Evolutionary conservation across 2,797 vertebrate species (phyloP), one percentile per base, ranked within the genome.

Genomic region (Nyctalus aviator): DNA sequence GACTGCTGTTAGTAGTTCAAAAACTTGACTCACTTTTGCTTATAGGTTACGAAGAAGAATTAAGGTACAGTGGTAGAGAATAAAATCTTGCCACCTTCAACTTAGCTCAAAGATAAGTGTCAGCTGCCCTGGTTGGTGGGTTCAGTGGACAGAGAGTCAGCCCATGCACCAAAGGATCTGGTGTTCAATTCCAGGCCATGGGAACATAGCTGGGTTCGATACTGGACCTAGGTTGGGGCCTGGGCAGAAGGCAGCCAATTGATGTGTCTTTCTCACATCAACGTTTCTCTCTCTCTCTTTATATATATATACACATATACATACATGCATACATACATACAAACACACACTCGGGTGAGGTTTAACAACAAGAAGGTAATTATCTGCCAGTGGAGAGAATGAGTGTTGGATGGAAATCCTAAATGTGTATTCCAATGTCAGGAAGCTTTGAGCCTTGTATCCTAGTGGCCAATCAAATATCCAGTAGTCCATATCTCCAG

Each of bases 1-100:
- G 84, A 96, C 73, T 86, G 41, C 30, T 83, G 57, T 57, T 96
- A 53, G 79, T 95, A 86, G 53, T 93, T 84, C 93, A 94, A 86
- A 97, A 95, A 81, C 64, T 90, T 83, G 57, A 71, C 72, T 84
- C 21, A 32, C 94, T 96, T 97, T 62, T 84, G 55, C 76, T 79
- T 89, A 57, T 44, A 94, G 72, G 77, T 96, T 91, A 84, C 55
- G 48, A 96, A 82, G 89, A 72, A 87, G 20, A 96, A 78, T 81
- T 84, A 90, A 90, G 90, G 83, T 90, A 92, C 27, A 88, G 21
- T 76, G 3, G 48, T 93, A 48, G 9, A 91, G 81, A 86, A 62
- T 94, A 92, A 91, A 81, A 91, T 85, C 32, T 59, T 96, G 59
- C 41, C 77, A 87, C 66, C 10, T 96, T 75, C 18, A 69, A 18